Evolutionary conservation across 64 coral and sea anemone genomes (phyloP), one percentile per base, ranked within the genome.

Genomic region (Stylophora pistillata): DNA sequence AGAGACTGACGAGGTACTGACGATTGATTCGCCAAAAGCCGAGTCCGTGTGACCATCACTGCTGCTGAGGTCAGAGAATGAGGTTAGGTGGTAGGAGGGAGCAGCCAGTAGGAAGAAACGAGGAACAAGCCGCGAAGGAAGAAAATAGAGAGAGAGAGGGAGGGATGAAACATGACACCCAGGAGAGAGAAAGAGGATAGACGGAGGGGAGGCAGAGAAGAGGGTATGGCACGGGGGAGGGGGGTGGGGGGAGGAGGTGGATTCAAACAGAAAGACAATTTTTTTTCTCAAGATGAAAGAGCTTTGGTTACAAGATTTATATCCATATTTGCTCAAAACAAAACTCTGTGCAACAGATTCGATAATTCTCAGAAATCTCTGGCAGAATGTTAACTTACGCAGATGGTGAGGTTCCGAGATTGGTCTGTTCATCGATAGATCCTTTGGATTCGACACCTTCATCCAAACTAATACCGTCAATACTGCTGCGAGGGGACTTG

Each of bases 381-480:
- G 1, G 37, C 7, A 26, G 53, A 75, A 28, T 66, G 5, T 15
- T 3, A 58, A 93, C 91, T 70, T 94, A 94, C 92, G 59, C 65
- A 31, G 92, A 89, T 17, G 92, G 92, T 57, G 92, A 89, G 10
- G 34, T 55, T 14, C 92, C 88, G 27, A 88, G 53, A 21, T 53
- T 91, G 61, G 81, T 62, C 3, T 74, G 41, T 56, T 96, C 81
- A 55, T 93, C 94, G 15, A 74, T 93, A 57, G 92, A 87, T 71
- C 57, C 90, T 82, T 90, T 96, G 1, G 86, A 93, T 52, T 86
- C 87, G 16, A 96, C 72, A 3, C 94, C 91, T 90, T 93, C 94
- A 71, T 96, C 94, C 41, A 85, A 58, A 87, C 94, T 88, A 32
- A 88, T 75, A 27, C 85, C 81, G 55, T 95, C 94, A 54, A 85